Evolutionary conservation across 2,888 invertebrate genomes (phyloP), one percentile per base, ranked within the genome.

Genomic region (Cephus spinipes): DNA sequence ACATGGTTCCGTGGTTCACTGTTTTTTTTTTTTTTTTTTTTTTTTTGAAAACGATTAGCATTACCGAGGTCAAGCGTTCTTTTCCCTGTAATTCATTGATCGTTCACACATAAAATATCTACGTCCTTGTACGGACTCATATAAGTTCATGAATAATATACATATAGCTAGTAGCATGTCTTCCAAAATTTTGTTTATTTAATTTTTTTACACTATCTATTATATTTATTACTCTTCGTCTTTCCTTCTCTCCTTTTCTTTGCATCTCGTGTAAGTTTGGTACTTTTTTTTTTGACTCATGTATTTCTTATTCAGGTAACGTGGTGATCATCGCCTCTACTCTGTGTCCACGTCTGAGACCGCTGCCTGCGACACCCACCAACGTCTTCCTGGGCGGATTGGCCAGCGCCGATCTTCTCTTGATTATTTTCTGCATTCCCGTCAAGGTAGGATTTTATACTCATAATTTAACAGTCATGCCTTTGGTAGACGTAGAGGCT

Each of bases 381-480:
- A 96, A 96, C 87, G 93, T 95, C 74, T 95, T 96, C 87, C 92
- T 96, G 69, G 94, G 95, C 32, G 95, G 95, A 84, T 91, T 96
- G 79, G 95, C 95, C 11, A 94, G 94, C 0, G 95, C 95, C 1
- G 96, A 96, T 90, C 92, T 96, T 3, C 92, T 95, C 36, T 93
- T 96, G 73, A 94, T 95, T 79, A 91, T 94, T 79, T 93, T 95
- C 86, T 96, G 95, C 90, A 94, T 95, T 80, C 95, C 96, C 12
- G 94, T 95, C 23, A 95, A 95, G 94, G 95, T 95, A 91, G 92
- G 92, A 81, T 6, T 36, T 23, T 6, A 23, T 40, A 40, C 23
- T 23, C 6, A 40, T 23, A 2, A 40, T 15, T 40, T 23, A 9
- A 23, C 23, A 40, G 15, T 40, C 15, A 40, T 1, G 23, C 23